Base-by-base conservation (phyloP, 2,113 vertebrate genomes). In the Coregonus clupeaformis region DNA sequence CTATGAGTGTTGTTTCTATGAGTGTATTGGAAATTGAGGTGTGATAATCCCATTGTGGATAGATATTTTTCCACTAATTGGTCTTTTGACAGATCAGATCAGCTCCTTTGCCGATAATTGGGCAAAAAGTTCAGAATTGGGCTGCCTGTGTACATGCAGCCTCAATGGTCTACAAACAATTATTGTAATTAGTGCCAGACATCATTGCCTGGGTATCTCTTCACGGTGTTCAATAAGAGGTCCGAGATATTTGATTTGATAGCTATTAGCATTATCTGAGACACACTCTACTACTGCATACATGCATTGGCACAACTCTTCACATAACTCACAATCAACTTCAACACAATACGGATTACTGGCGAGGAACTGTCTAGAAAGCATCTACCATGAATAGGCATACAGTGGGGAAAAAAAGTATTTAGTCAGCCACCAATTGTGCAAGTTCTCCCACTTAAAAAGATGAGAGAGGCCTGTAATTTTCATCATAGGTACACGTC, bases 361-460 rank as follows among this genome's bases (percentile, higher is more conserved):
- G 89, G 87, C 83, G 89, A 91, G 89, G 89, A 92, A 89, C 88
- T 87, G 85, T 86, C 87, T 88, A 89, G 86, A 84, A 82, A 87
- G 85, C 87, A 85, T 60, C 1, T 24, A 60, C 57, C 11, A 60
- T 60, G 57, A 60, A 60, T 60, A 60, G n/a, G 57, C n/a, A 90
- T 83, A 89, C n/a, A n/a, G 27, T 27, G 27, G 27, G 27, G 2
- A 2, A 27, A 27, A 27, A 27, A 27, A n/a, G n/a, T n/a, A n/a
- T n/a, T n/a, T n/a, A n/a, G n/a, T n/a, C n/a, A n/a, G n/a, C n/a
- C n/a, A n/a, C n/a, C n/a, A n/a, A n/a, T n/a, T n/a, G n/a, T n/a
- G n/a, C n/a, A n/a, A n/a, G n/a, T n/a, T n/a, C n/a, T n/a, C n/a
- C n/a, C n/a, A n/a, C n/a, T n/a, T n/a, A n/a, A n/a, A n/a, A n/a